phyloP scores from a whole-genome alignment of 1,140 invertebrate species.

The Teleogryllus occipitalis region DNA sequence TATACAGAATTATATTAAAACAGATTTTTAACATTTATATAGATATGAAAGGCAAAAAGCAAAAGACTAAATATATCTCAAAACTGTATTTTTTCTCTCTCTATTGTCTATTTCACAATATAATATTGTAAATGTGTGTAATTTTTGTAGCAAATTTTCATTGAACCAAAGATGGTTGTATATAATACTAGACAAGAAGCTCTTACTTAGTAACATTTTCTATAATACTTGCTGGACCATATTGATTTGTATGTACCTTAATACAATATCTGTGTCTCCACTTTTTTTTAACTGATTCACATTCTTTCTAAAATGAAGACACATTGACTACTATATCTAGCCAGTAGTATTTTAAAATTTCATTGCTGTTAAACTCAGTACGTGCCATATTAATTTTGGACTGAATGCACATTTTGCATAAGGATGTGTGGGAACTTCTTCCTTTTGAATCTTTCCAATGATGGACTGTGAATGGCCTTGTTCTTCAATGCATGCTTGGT shows the following conservation, averaged over 20 bases:
- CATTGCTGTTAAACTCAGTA: neutral
- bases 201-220: neutral
- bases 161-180: slow-evolving; percentile 16
- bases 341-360: neutral
- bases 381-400: neutral
- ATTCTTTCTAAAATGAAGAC: neutral
- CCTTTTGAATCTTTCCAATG: neutral
- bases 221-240: neutral
- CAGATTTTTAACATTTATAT: slow-evolving; percentile 17
- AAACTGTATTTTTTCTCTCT: slow-evolving; percentile 16
- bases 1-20: slow-evolving; percentile 10
- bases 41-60: slow-evolving; percentile 12
- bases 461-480: neutral
- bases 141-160: slow-evolving; percentile 16
- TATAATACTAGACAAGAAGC: neutral
- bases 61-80: slow-evolving; percentile 9
- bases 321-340: neutral
- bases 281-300: neutral
- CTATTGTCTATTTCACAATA: slow-evolving; percentile 7
- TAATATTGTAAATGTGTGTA: slow-evolving; percentile 12
- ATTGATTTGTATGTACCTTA: neutral
- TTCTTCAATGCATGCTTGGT: neutral
- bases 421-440: neutral
- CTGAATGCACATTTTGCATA: neutral
- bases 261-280: neutral